Evolutionary conservation across 2,113 vertebrate species (phyloP).

Genomic region (Channa argus): DNA sequence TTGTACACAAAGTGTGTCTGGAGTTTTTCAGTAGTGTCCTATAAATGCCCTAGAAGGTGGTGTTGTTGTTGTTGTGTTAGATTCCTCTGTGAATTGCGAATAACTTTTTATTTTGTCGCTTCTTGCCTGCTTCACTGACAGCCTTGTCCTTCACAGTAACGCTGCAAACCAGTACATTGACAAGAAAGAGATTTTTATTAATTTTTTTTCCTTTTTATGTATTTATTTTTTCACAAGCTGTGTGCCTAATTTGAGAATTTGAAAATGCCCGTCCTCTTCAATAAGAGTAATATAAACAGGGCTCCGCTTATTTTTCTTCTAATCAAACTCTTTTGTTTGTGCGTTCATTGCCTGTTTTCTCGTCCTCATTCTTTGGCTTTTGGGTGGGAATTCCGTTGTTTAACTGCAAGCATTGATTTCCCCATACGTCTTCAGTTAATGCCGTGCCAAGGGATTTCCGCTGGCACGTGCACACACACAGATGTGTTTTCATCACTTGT

Average conservation of each 20-base stretch:
- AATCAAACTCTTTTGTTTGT: not conserved
- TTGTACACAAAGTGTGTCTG: not conserved
- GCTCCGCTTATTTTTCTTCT: conserved; percentile 1
- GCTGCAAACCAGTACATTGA: not conserved
- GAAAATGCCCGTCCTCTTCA: conserved; percentile 6
- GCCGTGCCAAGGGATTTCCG: not conserved
- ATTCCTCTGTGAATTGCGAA: not conserved
- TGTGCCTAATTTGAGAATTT: conserved; percentile 23
- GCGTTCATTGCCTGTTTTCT: conserved; percentile 1
- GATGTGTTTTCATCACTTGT: not conserved
- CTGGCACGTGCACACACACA: too few species aligned
- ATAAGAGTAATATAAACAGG: not conserved
- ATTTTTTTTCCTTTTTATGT: too few species aligned
- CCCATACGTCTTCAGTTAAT: conserved; percentile 25
- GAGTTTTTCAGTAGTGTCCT: not conserved
- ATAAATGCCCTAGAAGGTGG: conserved; percentile 1
- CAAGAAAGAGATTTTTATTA: conserved; percentile 21
- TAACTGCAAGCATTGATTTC: conserved; percentile 36
- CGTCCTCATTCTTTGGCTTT: conserved; percentile 19
- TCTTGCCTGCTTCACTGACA: conserved; percentile 23
- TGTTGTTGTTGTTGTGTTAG: not conserved
- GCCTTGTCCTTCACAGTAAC: not conserved
- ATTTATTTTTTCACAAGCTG: conserved; percentile 35
- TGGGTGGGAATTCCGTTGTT: conserved; percentile 28
- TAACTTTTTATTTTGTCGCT: conserved; percentile 24